phyloP scores from a whole-genome alignment of 30 jellyfish, hydroid and myxozoan species.

The Cassiopea xamachana region DNA sequence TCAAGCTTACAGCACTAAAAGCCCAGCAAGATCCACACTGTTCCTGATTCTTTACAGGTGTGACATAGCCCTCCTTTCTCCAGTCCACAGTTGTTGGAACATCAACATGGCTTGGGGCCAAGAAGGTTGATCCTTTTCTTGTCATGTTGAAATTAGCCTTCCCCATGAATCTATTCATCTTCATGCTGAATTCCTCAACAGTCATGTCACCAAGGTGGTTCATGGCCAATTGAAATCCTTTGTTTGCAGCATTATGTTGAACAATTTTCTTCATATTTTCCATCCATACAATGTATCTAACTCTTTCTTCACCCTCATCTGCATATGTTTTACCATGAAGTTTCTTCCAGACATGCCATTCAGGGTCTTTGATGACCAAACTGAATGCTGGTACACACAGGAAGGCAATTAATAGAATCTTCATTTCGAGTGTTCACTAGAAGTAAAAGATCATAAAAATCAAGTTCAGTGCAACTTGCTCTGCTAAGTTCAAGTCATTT shows the following conservation, averaged over 20 bases:
- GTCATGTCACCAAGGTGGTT: conserved; percentile 95
- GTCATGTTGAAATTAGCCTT: conserved; percentile 53
- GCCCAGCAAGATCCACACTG: conserved; percentile 99
- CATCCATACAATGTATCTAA: conserved; percentile 88
- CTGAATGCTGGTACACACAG: conserved; percentile 77
- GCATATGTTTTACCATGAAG: conserved; percentile 78
- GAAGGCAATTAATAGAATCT: conserved; percentile 49
- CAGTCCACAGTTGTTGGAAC: conserved; percentile 95
- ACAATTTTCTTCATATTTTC: conserved; percentile 84
- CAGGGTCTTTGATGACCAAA: conserved; percentile 68
- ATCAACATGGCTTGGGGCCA: conserved; percentile 78
- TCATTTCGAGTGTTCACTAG: conserved; percentile 28
- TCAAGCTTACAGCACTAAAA: conserved; percentile 77
- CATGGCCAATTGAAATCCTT: conserved; percentile 70
- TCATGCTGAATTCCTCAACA: conserved; percentile 80
- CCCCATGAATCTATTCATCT: conserved; percentile 91
- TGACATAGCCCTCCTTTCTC: conserved; percentile 95
- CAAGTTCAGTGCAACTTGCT: neutral
- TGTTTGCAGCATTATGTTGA: conserved; percentile 65
- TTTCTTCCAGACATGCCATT: conserved; percentile 95
- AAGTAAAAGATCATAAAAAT: neutral
- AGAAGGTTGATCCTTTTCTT: conserved; percentile 80
- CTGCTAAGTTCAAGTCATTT: neutral
- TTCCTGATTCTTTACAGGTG: conserved; percentile 97
- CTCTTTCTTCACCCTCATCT: conserved; percentile 85